Conservation (phyloP, 2,888 invertebrate genomes). For the Drosophila multiciliata region DNA sequence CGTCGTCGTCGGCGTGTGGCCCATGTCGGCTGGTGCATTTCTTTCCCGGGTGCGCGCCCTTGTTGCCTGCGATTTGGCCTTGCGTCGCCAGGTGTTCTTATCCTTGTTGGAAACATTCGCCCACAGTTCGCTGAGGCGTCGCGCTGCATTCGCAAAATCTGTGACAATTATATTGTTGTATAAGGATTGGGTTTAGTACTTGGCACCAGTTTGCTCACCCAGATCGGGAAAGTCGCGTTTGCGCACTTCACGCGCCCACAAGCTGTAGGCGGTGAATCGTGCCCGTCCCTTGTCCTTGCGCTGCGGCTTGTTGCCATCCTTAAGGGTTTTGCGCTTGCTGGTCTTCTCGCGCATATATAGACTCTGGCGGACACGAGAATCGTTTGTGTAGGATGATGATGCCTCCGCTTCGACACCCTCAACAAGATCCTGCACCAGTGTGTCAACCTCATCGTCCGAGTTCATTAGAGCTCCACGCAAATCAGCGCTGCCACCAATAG, state of each 20-base stretch:
- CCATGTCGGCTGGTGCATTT: conserved; percentile 12
- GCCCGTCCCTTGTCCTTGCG: conserved; percentile 93
- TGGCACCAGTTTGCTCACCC: conserved; percentile 48
- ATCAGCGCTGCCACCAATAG: conserved; percentile 14
- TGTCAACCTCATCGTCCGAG: conserved; percentile 82
- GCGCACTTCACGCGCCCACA: conserved; percentile 94
- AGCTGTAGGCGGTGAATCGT: conserved; percentile 94
- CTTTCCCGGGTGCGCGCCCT: conserved; percentile 68
- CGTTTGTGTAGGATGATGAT: conserved; percentile 56
- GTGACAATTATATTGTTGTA: not conserved
- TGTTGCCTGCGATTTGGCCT: conserved; percentile 87
- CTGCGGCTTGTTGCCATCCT: conserved; percentile 90
- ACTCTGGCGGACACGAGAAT: conserved; percentile 83
- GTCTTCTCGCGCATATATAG: conserved; percentile 93
- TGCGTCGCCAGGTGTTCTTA: conserved; percentile 91
- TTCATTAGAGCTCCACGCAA: conserved; percentile 53
- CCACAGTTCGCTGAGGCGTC: conserved; percentile 95
- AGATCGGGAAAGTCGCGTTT: conserved; percentile 84
- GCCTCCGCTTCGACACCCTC: conserved; percentile 77
- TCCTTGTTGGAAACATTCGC: conserved; percentile 90
- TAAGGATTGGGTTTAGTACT: not conserved
- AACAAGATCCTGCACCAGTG: conserved; percentile 80
- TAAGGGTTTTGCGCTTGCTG: conserved; percentile 90
- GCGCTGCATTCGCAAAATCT: conserved; percentile 94
- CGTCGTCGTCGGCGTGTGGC: not conserved